Conservation (phyloP, 1,140 invertebrate species). For the Heliothis subflexa region DNA sequence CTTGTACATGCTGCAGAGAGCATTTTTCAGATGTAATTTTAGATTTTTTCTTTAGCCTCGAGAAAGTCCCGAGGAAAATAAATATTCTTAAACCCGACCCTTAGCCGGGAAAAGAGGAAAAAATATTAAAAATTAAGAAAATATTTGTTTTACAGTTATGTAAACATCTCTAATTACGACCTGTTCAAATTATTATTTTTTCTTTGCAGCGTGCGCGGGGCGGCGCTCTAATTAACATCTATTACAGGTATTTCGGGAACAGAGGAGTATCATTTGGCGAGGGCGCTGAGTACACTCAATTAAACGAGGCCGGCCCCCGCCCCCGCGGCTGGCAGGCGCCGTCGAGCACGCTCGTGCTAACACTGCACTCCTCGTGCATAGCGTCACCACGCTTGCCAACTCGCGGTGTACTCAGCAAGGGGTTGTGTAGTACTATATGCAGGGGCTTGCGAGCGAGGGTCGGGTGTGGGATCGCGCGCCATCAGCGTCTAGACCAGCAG, state of each 20-base stretch:
- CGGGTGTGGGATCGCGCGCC: not conserved
- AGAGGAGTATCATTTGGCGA: slow-evolving; percentile 80
- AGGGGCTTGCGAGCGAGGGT: not conserved
- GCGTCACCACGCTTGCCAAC: not conserved
- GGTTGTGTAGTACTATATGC: not conserved
- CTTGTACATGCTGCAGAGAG: slow-evolving; percentile 26
- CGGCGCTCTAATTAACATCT: slow-evolving; percentile 83
- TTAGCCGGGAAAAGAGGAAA: slow-evolving; percentile 70
- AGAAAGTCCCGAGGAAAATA: slow-evolving; percentile 76
- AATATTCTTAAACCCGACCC: slow-evolving; percentile 84
- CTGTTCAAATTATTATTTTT: slow-evolving; percentile 85
- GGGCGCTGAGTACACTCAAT: slow-evolving; percentile 83
- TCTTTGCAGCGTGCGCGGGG: slow-evolving; percentile 73
- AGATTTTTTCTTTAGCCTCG: slow-evolving; percentile 72
- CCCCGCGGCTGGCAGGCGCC: slow-evolving; percentile 51
- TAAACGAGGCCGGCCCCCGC: slow-evolving; percentile 69
- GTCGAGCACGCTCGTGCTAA: slow-evolving; percentile 22
- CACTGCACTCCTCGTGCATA: slow-evolving; percentile 45
- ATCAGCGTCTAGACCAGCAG: slow-evolving; percentile 36
- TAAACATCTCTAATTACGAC: slow-evolving; percentile 85
- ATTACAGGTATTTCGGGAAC: slow-evolving; percentile 82
- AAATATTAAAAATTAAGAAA: slow-evolving; percentile 85
- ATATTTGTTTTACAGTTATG: slow-evolving; percentile 84
- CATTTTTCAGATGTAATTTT: slow-evolving; percentile 73
- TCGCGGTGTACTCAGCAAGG: not conserved